Base-by-base conservation (phyloP, 1,140 invertebrate genomes). In the Parapsyche elsis region DNA sequence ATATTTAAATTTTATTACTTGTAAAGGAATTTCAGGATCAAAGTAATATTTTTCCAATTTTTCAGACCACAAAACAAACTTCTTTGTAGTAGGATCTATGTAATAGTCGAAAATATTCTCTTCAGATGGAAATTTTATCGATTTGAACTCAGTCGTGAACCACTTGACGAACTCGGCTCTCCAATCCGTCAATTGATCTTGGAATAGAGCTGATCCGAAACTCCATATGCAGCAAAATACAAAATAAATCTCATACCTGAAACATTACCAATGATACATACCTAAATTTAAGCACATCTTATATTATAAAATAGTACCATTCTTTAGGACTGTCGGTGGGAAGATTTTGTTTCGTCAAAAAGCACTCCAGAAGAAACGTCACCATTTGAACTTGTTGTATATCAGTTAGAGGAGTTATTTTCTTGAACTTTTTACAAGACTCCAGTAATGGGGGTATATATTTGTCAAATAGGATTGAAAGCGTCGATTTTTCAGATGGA, bases 91-190 rank as follows among this genome's bases (percentile, higher is more conserved):
- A 9, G 90, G 88, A 85, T 98, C 96, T 78, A 98, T 95, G 84
- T 92, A 98, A 88, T 95, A 98, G 87, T 94, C 95, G 86, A 99
- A 99, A 0, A 99, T 93, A n/a, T 92, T 95, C 14, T 92, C 94
- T 30, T 90, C 88, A 0, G 90, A 84, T 0, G 97, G 97, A 88
- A 98, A 96, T 87, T 97, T 97, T 19, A 99, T 90, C 16, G 94
- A 92, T 89, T 97, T 95, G 86, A 97, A 96, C 89, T 98, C 97
- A 84, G 93, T 95, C 14, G 85, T 87, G 83, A 89, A 89, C 96
- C 96, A 98, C 87, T 96, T 97, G 76, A 94, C 96, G 86, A 99
- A 99, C 85, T 99, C 97, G 67, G 94, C 94, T 70, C 96, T 92
- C 92, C 97, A 96, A 87, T 98, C 97, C 0, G 93, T 90, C 12